A percentile compares a stretch with the other conserved stretches of the same genome.
Conservation (phyloP, 1,140 invertebrate species). For the Neodiprion pinetum region DNA sequence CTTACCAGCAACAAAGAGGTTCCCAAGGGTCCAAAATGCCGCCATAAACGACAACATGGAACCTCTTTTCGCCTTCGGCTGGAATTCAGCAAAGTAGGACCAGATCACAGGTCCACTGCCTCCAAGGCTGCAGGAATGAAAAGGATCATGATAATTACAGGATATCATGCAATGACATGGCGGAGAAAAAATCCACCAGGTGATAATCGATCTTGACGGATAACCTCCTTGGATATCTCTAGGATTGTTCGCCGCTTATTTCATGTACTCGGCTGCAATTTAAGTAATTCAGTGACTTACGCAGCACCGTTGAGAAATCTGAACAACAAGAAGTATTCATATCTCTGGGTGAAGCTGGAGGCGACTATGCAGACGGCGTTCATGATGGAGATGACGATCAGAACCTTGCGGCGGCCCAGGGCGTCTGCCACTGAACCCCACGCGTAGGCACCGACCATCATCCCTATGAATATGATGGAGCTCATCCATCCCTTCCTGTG, state of each 20-base stretch:
- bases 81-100: constrained; percentile 95
- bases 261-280: too few relatives aligned
- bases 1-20: constrained; percentile 81
- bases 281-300: constrained; percentile 68
- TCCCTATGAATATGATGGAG: constrained; percentile 86
- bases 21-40: constrained; percentile 92
- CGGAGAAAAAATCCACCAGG: constrained; percentile 5
- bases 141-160: neutral
- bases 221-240: constrained; percentile 3
- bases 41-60: constrained; percentile 92
- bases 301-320: constrained; percentile 90
- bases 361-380: constrained; percentile 88
- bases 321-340: constrained; percentile 87
- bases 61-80: constrained; percentile 86
- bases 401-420: constrained; percentile 81
- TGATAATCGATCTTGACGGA: neutral
- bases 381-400: constrained; percentile 88
- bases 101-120: constrained; percentile 94
- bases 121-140: constrained; percentile 74
- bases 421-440: constrained; percentile 92
- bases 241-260: too few relatives aligned
- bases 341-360: constrained; percentile 87
- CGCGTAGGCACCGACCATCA: constrained; percentile 92
- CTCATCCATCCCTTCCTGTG: constrained; percentile 89
- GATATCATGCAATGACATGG: neutral